Base-by-base conservation (phyloP, 2,888 invertebrate species). In the Venusia cambrica region DNA sequence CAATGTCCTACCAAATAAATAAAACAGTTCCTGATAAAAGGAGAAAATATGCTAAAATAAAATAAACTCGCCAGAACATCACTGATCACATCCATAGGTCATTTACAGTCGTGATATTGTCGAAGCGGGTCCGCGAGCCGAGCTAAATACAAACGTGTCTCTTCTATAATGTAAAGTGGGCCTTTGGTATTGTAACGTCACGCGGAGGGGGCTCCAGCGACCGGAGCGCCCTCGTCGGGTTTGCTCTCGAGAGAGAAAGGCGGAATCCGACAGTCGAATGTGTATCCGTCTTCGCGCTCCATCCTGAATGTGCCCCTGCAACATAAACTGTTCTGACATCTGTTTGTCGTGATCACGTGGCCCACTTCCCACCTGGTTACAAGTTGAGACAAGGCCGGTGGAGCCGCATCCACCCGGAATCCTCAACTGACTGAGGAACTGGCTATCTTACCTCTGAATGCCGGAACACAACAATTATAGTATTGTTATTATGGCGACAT, bases 211-310 rank as follows among this genome's bases (percentile, higher is more conserved):
- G 77, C 46, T 38, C 84, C 83, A 19, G 83, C 72, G n/a, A 55
- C 63, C 1, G 85, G 78, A 1, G 65, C 64, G 35, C 57, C 70
- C 41, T 88, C 88, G 55, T 96, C 96, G 5, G 94, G 92, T 79
- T 97, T 97, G 63, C 97, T 97, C 81, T 99, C 98, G 43, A 99
- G 85, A 0, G 97, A 97, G 77, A 99, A 98, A 0, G 99, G 97
- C 18, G 99, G 99, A 67, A 99, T 98, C 64, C 97, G 92, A 71
- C 98, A 98, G 76, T 99, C 98, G 77, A 99, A 99, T 0, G 95
- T 94, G 69, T 96, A 95, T 1, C 98, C 98, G 79, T 99, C 98
- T 74, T 98, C 97, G 38, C 98, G 90, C 81, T 99, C 98, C 94
- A 99, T 95, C 58, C 97, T 90, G 69, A 98, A 99, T 2, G 97